These are phyloP conservation scores for Caenorhabditis virilis DNA, from an alignment of 2,888 invertebrate genomes.

Conservation along the genomic window DNA sequence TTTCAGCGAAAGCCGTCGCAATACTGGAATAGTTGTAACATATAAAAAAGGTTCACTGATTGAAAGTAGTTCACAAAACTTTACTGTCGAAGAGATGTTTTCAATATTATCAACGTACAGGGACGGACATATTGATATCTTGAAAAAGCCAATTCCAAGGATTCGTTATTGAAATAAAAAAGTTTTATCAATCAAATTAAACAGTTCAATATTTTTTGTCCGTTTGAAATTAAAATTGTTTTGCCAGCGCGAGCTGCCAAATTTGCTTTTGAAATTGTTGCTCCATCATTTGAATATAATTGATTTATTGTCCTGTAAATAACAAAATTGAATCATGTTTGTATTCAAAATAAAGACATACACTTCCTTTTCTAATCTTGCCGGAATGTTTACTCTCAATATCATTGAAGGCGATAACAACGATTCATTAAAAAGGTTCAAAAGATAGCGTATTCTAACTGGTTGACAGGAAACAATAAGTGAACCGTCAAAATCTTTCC, in stretches of 20 bases:
- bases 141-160: too few species aligned
- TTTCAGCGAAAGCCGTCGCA: too few species aligned
- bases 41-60: too few species aligned
- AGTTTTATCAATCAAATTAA: too few species aligned
- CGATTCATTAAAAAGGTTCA: background rate
- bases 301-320: conserved; percentile 26
- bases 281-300: conserved; percentile 34
- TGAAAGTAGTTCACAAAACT: too few species aligned
- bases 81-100: too few species aligned
- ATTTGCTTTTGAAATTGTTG: conserved; percentile 24
- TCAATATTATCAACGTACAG: too few species aligned
- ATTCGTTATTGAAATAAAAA: too few species aligned
- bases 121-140: too few species aligned
- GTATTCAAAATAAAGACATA: background rate
- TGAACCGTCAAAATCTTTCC: conserved; percentile 35
- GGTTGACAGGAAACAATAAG: conserved; percentile 25
- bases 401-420: conserved; percentile 20
- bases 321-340: background rate
- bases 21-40: too few species aligned
- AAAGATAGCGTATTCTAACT: conserved; percentile 14
- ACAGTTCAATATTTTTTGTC: conserved; percentile 28
- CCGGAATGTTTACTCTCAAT: conserved; percentile 13
- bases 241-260: conserved; percentile 22
- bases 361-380: conserved; percentile 6
- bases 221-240: conserved; percentile 21